A percentile compares a stretch with the other conserved stretches of the same genome.
These are phyloP conservation scores for Thalassophryne amazonica DNA, from an alignment of 2,797 vertebrate species.

Conservation along the genomic window DNA sequence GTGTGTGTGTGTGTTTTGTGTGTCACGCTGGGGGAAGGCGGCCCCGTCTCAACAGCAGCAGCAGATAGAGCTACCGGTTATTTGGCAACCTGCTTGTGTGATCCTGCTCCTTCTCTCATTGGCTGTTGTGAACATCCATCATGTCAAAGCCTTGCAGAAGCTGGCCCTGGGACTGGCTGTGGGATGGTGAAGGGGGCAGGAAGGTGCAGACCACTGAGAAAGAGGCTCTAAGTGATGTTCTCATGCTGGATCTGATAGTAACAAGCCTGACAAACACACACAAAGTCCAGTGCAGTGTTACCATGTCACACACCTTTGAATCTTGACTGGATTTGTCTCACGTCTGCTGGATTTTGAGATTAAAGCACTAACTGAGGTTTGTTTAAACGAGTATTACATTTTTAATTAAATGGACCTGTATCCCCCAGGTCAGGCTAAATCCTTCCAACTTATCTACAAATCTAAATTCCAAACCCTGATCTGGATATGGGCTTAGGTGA, in stretches of 20 bases:
- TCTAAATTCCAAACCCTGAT: too few species aligned
- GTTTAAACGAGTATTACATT: too few species aligned
- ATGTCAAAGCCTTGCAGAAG: background rate
- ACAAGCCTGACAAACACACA: constrained; percentile 82
- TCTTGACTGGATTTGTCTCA: background rate
- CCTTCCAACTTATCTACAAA: too few species aligned
- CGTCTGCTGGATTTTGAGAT: background rate
- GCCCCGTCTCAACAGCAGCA: constrained; percentile 9
- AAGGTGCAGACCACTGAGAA: background rate
- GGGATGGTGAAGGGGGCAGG: background rate
- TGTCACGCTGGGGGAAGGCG: background rate
- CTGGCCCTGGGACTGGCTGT: constrained; percentile 3
- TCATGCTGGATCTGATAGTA: constrained; percentile 99
- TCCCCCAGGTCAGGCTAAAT: too few species aligned
- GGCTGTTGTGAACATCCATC: background rate
- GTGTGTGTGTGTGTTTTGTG: constrained; percentile 5
- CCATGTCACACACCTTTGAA: too few species aligned
- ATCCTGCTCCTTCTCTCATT: constrained; percentile 11
- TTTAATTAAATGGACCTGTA: too few species aligned
- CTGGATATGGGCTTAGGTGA: background rate
- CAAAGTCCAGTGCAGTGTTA: background rate
- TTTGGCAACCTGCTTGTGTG: background rate
- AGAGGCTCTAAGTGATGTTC: constrained; percentile 86
- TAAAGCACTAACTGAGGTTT: too few species aligned
- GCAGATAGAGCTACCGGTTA: constrained; percentile 32